Conservation (phyloP, 2,888 invertebrate genomes). For the Hecatera dysodea region DNA sequence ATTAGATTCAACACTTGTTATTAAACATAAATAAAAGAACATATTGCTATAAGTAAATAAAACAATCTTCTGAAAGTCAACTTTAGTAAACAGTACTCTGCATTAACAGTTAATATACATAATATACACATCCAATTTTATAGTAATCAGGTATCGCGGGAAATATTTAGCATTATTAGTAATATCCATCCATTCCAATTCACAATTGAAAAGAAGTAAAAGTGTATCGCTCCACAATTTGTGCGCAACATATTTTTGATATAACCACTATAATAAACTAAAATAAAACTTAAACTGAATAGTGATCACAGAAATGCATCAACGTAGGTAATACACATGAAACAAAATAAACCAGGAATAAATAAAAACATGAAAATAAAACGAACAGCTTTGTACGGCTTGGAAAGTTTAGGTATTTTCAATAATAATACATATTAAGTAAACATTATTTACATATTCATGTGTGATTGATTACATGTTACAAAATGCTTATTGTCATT, state of each 20-base stretch:
- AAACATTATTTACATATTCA: slow-evolving; percentile 76
- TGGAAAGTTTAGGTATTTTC: slow-evolving; percentile 64
- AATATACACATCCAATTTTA: slow-evolving; percentile 45
- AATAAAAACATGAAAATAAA: slow-evolving; percentile 72
- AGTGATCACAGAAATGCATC: slow-evolving; percentile 89
- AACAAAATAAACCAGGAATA: slow-evolving; percentile 76
- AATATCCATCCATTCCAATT: slow-evolving; percentile 55
- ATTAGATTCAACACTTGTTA: slow-evolving; percentile 46
- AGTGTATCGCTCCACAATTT: slow-evolving; percentile 71
- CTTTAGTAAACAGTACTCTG: slow-evolving; percentile 48
- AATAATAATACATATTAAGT: slow-evolving; percentile 47
- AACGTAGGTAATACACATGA: slow-evolving; percentile 79
- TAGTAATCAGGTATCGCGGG: slow-evolving; percentile 51
- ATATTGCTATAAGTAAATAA: slow-evolving; percentile 43
- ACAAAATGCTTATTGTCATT: slow-evolving; percentile 88
- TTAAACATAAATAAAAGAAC: slow-evolving; percentile 51
- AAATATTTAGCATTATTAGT: slow-evolving; percentile 44
- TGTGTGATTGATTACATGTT: slow-evolving; percentile 76
- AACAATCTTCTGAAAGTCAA: slow-evolving; percentile 42
- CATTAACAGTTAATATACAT: slow-evolving; percentile 48
- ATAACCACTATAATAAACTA: slow-evolving; percentile 73
- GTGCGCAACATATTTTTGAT: slow-evolving; percentile 75
- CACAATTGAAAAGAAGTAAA: slow-evolving; percentile 52
- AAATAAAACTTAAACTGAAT: slow-evolving; percentile 82
- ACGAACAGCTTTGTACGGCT: slow-evolving; percentile 76